Base-by-base conservation (phyloP, 1,140 invertebrate species). In the Gryllus bimaculatus region DNA sequence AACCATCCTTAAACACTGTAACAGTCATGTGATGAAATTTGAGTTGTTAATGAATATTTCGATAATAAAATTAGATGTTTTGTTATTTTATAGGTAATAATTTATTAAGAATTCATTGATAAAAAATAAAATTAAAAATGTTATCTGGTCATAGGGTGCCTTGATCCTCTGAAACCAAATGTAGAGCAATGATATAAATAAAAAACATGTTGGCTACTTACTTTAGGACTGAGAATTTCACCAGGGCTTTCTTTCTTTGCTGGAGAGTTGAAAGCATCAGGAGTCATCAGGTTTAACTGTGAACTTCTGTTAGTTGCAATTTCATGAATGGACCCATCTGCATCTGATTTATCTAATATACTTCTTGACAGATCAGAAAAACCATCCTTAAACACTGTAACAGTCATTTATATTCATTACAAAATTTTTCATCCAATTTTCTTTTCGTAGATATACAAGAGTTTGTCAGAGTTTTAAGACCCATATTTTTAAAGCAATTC, bases 181-280 rank as follows among this genome's bases (percentile, higher is more conserved):
- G 1, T 39, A 5, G 26, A 5, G 26, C 26, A 39, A 39, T 39
- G 26, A 39, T 2, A 5, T 39, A 39, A 39, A 39, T 39, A 39
- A 39, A 1, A 39, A 39, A 39, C n/a, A 39, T 5, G 26, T 2
- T 39, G 26, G 26, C 26, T 39, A 39, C 26, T 39, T 39, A 39
- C 26, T 39, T 39, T 39, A 39, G 26, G 26, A 48, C 21, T 48
- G 18, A 74, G 21, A 76, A 8, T 48, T 47, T 80, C 80, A 39
- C 20, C 73, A 18, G 82, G 83, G 78, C 79, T 83, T 8, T 88
- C 87, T 80, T 87, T 88, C 80, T 88, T 88, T 12, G 87, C 87
- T 5, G 90, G 88, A 73, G 88, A 93, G 86, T 90, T 94, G 82
- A 96, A 97, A 8, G 94, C 94, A 85, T 96, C 94, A 0, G 95